phyloP scores from a whole-genome alignment of 2,888 invertebrate species.

The Eurois occulta region DNA sequence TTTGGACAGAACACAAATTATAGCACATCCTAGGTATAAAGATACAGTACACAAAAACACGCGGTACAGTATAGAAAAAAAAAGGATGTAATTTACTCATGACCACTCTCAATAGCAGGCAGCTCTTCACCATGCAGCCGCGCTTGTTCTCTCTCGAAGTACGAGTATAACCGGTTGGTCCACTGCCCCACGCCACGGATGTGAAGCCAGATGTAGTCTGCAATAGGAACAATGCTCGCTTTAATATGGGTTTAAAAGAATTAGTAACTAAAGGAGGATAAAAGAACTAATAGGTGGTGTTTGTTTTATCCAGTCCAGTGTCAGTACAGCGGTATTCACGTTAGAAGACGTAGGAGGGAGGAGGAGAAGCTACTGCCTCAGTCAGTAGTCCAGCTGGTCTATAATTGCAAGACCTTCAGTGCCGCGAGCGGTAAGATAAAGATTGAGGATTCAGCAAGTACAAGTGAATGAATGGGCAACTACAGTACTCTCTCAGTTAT shows the following conservation, averaged over 20 bases:
- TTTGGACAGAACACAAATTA: not conserved
- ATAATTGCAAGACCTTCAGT: no score
- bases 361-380: not conserved
- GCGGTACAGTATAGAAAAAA: no score
- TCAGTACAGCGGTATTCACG: not conserved
- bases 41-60: no score
- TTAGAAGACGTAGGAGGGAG: not conserved
- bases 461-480: not conserved
- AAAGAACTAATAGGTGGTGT: not conserved
- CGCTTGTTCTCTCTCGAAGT: conserved; percentile 96
- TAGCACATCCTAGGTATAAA: no score
- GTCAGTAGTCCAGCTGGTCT: not conserved
- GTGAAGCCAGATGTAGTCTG: conserved; percentile 98
- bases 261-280: not conserved
- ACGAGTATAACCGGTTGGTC: conserved; percentile 96
- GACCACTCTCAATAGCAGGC: conserved; percentile 73
- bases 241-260: not conserved
- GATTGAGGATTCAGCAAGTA: not conserved
- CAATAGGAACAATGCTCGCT: not conserved
- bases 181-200: conserved; percentile 98
- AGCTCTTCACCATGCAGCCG: conserved; percentile 92
- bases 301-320: not conserved
- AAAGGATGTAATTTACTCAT: conserved; percentile 69
- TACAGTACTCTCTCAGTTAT: not conserved
- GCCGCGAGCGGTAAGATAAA: not conserved